Evolutionary conservation across 2,888 invertebrate species (phyloP), one percentile per base, ranked within the genome.

Genomic region (Dryomyza anilis): DNA sequence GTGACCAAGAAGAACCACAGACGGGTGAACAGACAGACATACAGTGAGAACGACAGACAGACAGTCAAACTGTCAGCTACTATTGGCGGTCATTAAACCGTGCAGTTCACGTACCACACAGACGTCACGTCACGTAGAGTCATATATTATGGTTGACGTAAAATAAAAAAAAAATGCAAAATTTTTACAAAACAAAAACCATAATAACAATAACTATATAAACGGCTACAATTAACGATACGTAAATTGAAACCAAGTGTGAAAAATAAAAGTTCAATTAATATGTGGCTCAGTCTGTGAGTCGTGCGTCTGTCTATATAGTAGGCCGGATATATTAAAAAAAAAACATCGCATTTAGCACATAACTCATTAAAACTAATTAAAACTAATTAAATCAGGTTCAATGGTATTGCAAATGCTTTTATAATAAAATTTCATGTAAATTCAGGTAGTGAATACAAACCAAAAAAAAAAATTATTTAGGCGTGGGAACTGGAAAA

Each of bases 51-150:
- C 14, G 19, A 14, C 30, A n/a, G 46, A 55, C 48, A 65, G 30
- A 30, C 46, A 33, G 6, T 39, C 57, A 14, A 50, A 19, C 53
- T 52, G 52, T 36, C 63, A 64, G 48, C 46, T 61, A 61, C 53
- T 39, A 62, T 64, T 62, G 55, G 14, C 62, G 64, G 67, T 64
- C 64, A 64, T 64, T 64, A 64, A 67, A 67, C 67, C 59, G 45
- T 33, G 16, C 45, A 29, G 30, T 36, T 19, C 59, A 58, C 30
- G 30, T 46, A 59, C 30, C n/a, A n/a, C n/a, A n/a, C n/a, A n/a
- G n/a, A 23, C 27, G 48, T n/a, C n/a, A n/a, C 27, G 59, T 59
- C 59, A 59, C 33, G 48, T 59, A 45, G 30, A 48, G n/a, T 59
- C 33, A 59, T 33, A 59, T 46, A 59, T 59, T 59, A 25, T 43